A percentile compares a stretch with the other conserved stretches of the same genome.
Evolutionary conservation across 2,888 invertebrate species (phyloP).

Genomic region (Ophioninae sp.): DNA sequence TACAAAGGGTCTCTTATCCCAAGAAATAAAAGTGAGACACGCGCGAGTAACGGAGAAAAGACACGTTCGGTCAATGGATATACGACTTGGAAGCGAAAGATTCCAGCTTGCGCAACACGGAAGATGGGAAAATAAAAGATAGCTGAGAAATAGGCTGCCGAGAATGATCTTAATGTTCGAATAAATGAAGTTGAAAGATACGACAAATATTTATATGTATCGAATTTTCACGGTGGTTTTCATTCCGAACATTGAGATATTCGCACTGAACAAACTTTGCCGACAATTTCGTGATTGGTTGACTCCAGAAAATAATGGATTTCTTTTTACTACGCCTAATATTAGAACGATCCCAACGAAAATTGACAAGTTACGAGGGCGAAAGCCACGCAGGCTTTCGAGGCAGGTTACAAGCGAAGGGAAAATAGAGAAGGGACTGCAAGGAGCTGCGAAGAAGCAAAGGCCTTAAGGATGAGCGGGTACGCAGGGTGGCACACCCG

Average conservation of each 20-base stretch:
- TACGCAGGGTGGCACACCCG: neutral
- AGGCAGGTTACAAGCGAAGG: neutral
- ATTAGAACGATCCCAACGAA: neutral
- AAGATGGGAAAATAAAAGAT: neutral
- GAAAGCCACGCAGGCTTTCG: neutral
- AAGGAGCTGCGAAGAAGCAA: neutral
- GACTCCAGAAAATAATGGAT: neutral
- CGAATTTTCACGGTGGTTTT: neutral
- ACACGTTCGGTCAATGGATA: conserved; percentile 59
- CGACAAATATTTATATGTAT: conserved; percentile 72
- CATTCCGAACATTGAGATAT: no score
- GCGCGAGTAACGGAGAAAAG: neutral
- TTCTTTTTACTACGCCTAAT: neutral
- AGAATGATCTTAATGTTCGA: conserved; percentile 69
- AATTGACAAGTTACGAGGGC: neutral
- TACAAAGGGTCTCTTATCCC: neutral
- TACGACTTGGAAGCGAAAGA: conserved; percentile 49
- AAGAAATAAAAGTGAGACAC: conserved; percentile 23
- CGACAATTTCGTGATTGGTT: no score
- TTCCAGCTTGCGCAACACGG: conserved; percentile 52
- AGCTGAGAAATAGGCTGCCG: neutral
- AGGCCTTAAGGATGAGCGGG: conserved; percentile 1
- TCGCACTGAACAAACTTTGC: no score
- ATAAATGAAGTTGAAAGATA: conserved; percentile 77
- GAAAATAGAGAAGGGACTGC: neutral